These are phyloP conservation scores for Typhlomys cinereus DNA, from an alignment of 2,113 vertebrate genomes.

Conservation along the genomic window DNA sequence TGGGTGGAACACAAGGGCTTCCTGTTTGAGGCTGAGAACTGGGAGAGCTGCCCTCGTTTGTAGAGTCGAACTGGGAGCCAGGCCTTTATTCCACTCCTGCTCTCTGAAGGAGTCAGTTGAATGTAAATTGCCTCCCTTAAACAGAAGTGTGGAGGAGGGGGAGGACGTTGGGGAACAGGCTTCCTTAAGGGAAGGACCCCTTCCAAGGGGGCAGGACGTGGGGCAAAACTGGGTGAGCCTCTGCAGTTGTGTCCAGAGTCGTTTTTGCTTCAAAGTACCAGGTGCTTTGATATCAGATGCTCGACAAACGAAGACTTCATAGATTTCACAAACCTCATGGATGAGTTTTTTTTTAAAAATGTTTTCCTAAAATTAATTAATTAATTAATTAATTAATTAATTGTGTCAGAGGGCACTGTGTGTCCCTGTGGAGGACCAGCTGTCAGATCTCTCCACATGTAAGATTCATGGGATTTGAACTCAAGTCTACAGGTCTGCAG, in stretches of 20 bases:
- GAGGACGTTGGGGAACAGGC: too few species aligned
- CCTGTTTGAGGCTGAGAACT: conserved; percentile 64
- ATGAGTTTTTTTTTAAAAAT: too few species aligned
- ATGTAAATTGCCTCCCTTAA: neutral
- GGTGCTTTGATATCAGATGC: neutral
- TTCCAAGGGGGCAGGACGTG: neutral
- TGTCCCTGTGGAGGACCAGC: neutral
- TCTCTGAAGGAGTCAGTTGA: neutral
- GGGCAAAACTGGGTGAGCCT: too few species aligned
- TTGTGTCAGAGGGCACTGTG: too few species aligned
- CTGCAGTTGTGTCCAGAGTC: neutral
- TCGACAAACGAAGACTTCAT: neutral
- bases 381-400: too few species aligned
- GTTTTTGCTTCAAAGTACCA: neutral
- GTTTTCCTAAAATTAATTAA: too few species aligned
- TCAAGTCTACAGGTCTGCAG: neutral
- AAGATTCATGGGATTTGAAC: neutral
- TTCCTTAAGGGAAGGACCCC: neutral
- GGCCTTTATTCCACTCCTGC: neutral
- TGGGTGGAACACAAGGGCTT: neutral
- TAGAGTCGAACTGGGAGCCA: neutral
- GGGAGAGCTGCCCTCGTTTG: neutral
- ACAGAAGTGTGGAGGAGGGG: neutral
- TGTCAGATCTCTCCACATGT: neutral
- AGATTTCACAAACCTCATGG: neutral